Base-by-base conservation (phyloP, 2,113 vertebrate species). In the Tapirus terrestris region DNA sequence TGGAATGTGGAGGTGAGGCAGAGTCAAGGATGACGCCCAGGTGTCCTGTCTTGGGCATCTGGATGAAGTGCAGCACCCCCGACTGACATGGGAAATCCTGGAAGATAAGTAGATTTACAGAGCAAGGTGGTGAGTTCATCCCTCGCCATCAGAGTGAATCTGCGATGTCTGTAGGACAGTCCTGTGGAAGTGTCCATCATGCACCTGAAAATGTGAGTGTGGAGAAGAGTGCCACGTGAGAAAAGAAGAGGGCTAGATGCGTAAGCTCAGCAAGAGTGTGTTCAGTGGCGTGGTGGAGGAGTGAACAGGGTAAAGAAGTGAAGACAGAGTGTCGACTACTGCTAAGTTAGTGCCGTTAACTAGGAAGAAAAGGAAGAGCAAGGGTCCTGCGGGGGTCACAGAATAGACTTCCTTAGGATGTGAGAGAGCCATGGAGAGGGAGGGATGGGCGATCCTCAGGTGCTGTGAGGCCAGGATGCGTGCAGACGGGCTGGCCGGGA, bases 401-500 rank as follows among this genome's bases (percentile, higher is more conserved):
- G 79, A 53, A 13, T 2, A 20, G 18, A 16, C 61, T 63, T 63
- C 82, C 68, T 67, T 31, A 3, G 31, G 36, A 60, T 2, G 3
- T 20, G 0, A 51, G 58, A 48, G 51, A 6, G 16, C 36, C 39
- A 5, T 2, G 10, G 36, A n/a, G 25, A 67, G 58, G 1, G 63
- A 39, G 33, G n/a, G 29, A 1, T 7, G 39, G 51, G 36, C 0
- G 0, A 25, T 6, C 31, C 39, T 48, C 36, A 5, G 1, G 3
- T 2, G 0, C 20, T 3, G 11, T 18, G 51, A 53, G n/a, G 36
- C 6, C 77, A 6, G 21, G 85, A 39, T 1, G 61, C 18, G 2
- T 23, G 25, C 0, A 8, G 23, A 6, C 1, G 4, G 25, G 16
- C 8, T 8, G 0, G 36, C 67, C 8, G 0, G 2, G 12, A 58